Base-by-base conservation (phyloP, 2,113 vertebrate genomes). In the Okapia johnstoni region DNA sequence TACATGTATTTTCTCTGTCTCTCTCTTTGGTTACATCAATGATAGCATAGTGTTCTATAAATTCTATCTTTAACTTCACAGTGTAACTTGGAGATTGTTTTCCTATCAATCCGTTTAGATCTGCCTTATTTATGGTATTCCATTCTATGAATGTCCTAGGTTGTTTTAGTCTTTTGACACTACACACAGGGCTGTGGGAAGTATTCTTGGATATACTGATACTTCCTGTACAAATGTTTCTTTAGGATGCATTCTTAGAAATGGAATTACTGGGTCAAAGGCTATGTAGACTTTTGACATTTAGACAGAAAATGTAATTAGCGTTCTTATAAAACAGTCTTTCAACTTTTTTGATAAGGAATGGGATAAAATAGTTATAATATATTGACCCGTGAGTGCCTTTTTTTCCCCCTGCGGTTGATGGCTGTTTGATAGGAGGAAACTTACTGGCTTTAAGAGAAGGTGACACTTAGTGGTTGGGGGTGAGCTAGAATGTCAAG, bases 271-370 rank as follows among this genome's bases (percentile, higher is more conserved):
- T 86, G 25, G 9, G 54, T 83, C 88, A 96, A 66, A 92, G 58
- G 19, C n/a, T 58, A 43, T 80, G 13, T 77, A 70, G 57, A 50
- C 46, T 96, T 94, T 79, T 85, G 33, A 93, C 66, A n/a, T 73
- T 89, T 66, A 89, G 52, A 73, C 4, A 85, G 79, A 93, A 90
- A 88, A n/a, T 97, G 7, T 94, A 80, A 63, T 70, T 85, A 63
- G n/a, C 46, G 36, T 80, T 87, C 93, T 89, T 84, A 6, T 33
- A 85, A 91, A 97, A 61, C 9, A 86, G 33, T 61, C 79, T 76
- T 85, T 43, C 14, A 85, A 52, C n/a, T 94, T 94, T 88, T 90
- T 85, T 90, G 60, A 36, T 84, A 83, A 85, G 21, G 86, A 70
- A 79, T 43, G 16, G n/a, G 46, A 50, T 93, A 73, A 97, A 90